phyloP scores from a whole-genome alignment of 1,140 invertebrate genomes.

The Drosophila carrolli region DNA sequence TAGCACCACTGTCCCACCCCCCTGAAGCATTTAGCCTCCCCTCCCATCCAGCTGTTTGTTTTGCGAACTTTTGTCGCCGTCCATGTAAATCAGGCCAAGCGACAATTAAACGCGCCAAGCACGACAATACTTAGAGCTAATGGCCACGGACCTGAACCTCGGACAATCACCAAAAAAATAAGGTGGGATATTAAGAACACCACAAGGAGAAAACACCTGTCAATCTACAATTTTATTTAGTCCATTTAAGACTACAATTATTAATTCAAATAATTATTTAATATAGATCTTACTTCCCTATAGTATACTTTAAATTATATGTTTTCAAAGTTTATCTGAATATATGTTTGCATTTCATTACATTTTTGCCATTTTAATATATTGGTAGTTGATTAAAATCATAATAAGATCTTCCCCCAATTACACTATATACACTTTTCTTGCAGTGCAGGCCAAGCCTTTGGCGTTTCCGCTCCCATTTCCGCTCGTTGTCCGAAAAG shows the following conservation, averaged over 20 bases:
- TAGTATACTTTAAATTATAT: too few relatives aligned
- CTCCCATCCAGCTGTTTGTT: constrained; percentile 48
- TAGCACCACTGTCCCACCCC: background rate
- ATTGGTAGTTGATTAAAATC: too few relatives aligned
- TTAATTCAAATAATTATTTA: too few relatives aligned
- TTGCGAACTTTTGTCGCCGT: constrained; percentile 59
- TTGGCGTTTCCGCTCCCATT: constrained; percentile 62
- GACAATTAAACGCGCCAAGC: constrained; percentile 74
- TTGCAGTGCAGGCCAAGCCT: constrained; percentile 27
- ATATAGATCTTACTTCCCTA: too few relatives aligned
- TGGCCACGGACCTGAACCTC: constrained; percentile 52
- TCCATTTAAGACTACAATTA: too few relatives aligned
- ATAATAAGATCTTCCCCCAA: too few relatives aligned
- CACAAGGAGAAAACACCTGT: background rate
- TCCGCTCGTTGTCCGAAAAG: constrained; percentile 71
- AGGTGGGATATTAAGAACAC: background rate
- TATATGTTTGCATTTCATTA: too few relatives aligned
- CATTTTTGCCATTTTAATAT: too few relatives aligned
- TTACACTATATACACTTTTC: background rate
- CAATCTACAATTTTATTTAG: background rate
- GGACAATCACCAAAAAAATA: constrained; percentile 6
- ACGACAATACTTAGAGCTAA: constrained; percentile 76
- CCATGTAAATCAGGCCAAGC: constrained; percentile 73
- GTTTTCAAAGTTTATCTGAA: too few relatives aligned
- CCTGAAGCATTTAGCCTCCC: background rate